A percentile compares a stretch with the other conserved stretches of the same genome.
Conservation (phyloP, 2,797 vertebrate genomes). For the Rhynchotus rufescens region DNA sequence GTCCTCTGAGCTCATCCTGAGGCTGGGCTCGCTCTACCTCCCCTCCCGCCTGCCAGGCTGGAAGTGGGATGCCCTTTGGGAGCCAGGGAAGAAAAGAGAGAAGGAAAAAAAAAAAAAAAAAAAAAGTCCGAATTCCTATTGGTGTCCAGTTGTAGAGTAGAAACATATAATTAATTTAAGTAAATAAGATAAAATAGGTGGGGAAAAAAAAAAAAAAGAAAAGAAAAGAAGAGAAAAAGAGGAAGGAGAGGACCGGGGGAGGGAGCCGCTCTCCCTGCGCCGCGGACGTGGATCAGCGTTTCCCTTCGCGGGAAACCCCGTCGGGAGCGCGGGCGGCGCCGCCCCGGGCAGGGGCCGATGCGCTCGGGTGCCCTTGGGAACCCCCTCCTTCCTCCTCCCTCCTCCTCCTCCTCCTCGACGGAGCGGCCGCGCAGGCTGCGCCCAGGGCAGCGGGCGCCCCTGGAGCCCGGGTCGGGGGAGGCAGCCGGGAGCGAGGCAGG, state of each 20-base stretch:
- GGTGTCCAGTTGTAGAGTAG: neutral
- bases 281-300: neutral
- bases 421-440: neutral
- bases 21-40: neutral
- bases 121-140: accelerated
- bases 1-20: neutral
- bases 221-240: too few species aligned
- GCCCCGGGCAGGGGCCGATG: neutral
- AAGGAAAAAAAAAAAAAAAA: neutral
- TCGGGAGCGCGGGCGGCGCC: neutral
- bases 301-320: neutral
- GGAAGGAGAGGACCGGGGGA: neutral
- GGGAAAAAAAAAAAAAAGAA: too few species aligned
- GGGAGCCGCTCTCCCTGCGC: neutral
- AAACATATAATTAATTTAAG: neutral
- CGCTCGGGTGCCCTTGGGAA: neutral
- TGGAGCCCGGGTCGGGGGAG: neutral
- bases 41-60: neutral
- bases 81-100: neutral
- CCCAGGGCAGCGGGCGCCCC: neutral
- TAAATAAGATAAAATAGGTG: too few species aligned
- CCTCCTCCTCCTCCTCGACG: neutral
- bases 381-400: too few species aligned
- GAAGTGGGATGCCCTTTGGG: neutral
- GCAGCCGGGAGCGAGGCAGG: neutral